Evolutionary conservation across 2,797 vertebrate genomes (phyloP), one percentile per base, ranked within the genome.

Genomic region (Remorina albescens): DNA sequence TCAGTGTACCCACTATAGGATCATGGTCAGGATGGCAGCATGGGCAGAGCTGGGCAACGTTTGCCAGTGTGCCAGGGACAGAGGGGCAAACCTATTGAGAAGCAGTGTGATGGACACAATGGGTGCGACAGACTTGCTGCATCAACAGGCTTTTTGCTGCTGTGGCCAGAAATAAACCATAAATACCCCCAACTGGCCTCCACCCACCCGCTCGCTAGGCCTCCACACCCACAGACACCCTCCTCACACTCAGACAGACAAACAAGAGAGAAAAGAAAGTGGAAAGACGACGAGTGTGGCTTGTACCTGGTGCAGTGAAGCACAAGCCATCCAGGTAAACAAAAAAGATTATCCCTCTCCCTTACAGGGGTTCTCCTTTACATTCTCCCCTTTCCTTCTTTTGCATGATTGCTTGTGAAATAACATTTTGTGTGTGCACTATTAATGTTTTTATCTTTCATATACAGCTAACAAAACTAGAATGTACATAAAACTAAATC

Each of bases 121-220:
- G 80, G 75, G 77, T 84, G 61, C 61, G 94, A 95, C 94, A 94
- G 92, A 92, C 82, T 83, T 95, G 94, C 96, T 95, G 95, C 83
- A 88, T 97, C 96, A 95, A 97, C 96, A 93, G 87, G 84, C 66
- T 93, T 95, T 95, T 94, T 96, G 96, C 95, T 95, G 95, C 83
- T 88, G 93, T 94, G 94, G 90, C 85, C 95, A 95, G 92, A 95
- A 95, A 89, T 84, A 3, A 58, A 91, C 90, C 95, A 96, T 97
- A 97, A 96, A 97, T 96, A 96, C 94, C 83, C 62, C 90, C 73
- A 44, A 44, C 82, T 39, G 83, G 86, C 79, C 72, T 90, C 85
- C 60, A 85, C 73, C 70, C n/a, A 78, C 74, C 50, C 44, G 67
- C 89, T 92, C 89, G 75, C 87, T 90, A 91, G 88, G 88, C 90